Percentiles rank a stretch among this genome's conserved stretches.
These are phyloP conservation scores for Platycercus adscitus DNA, from an alignment of 2,113 vertebrate genomes.

Conservation along the genomic window DNA sequence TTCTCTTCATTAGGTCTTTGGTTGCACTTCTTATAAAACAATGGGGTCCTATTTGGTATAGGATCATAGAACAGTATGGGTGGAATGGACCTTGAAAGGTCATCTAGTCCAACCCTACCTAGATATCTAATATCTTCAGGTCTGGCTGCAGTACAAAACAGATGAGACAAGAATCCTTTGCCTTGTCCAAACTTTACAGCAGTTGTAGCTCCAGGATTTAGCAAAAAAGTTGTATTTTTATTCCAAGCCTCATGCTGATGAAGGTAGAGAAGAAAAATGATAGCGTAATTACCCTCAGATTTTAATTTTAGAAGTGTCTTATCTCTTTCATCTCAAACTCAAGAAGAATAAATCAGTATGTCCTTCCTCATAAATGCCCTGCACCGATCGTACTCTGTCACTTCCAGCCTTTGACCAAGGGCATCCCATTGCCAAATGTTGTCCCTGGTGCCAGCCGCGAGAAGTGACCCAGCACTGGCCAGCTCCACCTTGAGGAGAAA, in stretches of 20 bases:
- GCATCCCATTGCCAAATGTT: fast-evolving
- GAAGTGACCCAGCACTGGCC: fast-evolving
- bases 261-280: no score
- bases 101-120: background rate
- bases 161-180: background rate
- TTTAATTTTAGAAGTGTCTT: background rate
- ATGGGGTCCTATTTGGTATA: no score
- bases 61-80: background rate
- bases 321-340: background rate
- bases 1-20: fast-evolving
- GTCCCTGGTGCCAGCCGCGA: fast-evolving
- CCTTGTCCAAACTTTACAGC: background rate
- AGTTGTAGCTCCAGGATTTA: background rate
- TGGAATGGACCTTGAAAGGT: background rate
- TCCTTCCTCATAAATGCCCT: background rate
- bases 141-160: background rate
- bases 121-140: background rate
- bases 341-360: background rate
- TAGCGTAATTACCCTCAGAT: background rate
- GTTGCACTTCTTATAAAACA: background rate
- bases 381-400: fast-evolving
- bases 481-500: background rate
- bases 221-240: background rate
- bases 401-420: fast-evolving
- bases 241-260: background rate